These are phyloP conservation scores for Zaprionus taronus DNA, from an alignment of 1,140 invertebrate genomes.

Conservation along the genomic window DNA sequence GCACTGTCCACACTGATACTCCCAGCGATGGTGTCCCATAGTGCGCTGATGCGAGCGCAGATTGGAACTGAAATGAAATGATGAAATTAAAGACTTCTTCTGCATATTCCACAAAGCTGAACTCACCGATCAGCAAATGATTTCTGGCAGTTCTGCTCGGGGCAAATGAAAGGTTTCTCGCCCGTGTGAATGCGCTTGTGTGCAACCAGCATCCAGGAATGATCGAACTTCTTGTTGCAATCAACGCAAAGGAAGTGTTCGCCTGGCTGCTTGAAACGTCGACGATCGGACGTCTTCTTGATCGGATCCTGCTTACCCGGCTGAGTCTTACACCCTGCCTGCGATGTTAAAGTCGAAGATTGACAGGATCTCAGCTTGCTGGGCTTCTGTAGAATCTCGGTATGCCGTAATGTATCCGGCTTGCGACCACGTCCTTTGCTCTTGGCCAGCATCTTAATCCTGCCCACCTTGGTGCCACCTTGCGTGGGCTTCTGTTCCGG, in stretches of 20 bases:
- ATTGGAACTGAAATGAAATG: slow-evolving; percentile 86
- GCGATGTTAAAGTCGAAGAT: background rate
- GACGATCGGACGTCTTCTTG: slow-evolving; percentile 47
- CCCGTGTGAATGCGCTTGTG: slow-evolving; percentile 89
- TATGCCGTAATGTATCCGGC: background rate
- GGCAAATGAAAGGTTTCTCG: slow-evolving; percentile 89
- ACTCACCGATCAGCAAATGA: slow-evolving; percentile 90
- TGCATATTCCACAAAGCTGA: background rate
- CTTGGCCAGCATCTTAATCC: slow-evolving; percentile 43
- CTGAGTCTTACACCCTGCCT: background rate
- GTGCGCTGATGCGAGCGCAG: slow-evolving; percentile 89
- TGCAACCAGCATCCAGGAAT: slow-evolving; percentile 89
- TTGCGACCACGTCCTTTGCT: slow-evolving; percentile 7
- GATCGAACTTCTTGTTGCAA: slow-evolving; percentile 86
- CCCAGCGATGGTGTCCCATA: slow-evolving; percentile 89
- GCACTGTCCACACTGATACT: slow-evolving; percentile 88
- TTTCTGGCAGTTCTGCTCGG: slow-evolving; percentile 87
- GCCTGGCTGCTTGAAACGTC: slow-evolving; percentile 40
- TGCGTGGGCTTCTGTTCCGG: background rate
- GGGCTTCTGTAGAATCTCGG: background rate
- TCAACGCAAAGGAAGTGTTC: slow-evolving; percentile 84
- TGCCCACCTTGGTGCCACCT: slow-evolving; percentile 15
- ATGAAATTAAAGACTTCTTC: background rate
- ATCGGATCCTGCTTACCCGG: background rate
- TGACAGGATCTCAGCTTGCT: background rate